Base-by-base conservation (phyloP, 2,113 vertebrate genomes). In the Trematocara zebra region DNA sequence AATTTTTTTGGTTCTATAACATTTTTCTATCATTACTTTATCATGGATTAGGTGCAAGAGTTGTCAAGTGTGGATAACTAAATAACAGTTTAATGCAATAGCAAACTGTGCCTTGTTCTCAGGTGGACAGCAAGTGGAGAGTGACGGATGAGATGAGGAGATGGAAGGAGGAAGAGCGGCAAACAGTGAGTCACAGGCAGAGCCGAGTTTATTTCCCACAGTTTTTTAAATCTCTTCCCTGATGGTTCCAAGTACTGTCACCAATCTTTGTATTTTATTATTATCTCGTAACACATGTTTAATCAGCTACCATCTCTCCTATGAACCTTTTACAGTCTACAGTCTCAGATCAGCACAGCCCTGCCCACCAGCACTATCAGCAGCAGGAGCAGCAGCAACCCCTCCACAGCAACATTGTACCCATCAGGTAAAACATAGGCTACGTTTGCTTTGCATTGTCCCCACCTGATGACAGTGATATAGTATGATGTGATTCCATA, bases 311-410 rank as follows among this genome's bases (percentile, higher is more conserved):
- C 14, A 57, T 57, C 14, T 31, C 56, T 57, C 56, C 14, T 31
- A 57, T 31, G 14, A 31, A 5, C 26, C 7, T 57, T 57, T 57
- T 57, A 57, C 2, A 31, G 56, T 57, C 56, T 57, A 31, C 56
- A 31, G 56, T 57, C 26, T 31, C 26, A 57, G 56, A 17, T 57
- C 26, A 57, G 8, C 56, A 0, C 56, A 31, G 56, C 26, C 54
- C 54, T 56, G 54, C 23, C 54, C 54, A 2, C 26, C 54, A 57
- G 26, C 26, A 28, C 26, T 8, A 28, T 57, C 54, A 57, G 54
- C 26, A 15, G 54, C 54, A 57, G 54, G 54, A 0, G 3, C 26
- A 57, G 54, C 23, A 15, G 12, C 4, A 57, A 9, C 7, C 0
- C 54, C 26, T 28, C 26, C 26, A 57, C 26, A 57, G 7, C 54